A percentile compares a stretch with the other conserved stretches of the same genome.
Conservation (phyloP, 2,888 invertebrate species). For the Pecten maximus region DNA sequence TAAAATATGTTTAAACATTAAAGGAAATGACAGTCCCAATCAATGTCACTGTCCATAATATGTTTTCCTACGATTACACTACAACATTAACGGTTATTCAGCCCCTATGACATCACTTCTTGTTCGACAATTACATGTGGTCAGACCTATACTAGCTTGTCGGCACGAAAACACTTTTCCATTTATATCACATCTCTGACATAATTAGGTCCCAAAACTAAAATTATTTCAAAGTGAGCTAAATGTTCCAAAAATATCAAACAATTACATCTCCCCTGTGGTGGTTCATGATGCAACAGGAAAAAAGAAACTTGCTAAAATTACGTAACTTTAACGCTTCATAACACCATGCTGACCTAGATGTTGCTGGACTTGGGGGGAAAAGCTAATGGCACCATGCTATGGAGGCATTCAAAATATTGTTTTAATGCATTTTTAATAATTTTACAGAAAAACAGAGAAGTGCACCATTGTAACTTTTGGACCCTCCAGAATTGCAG, state of each 20-base stretch:
- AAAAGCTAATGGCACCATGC: background rate
- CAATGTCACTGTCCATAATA: too few relatives aligned
- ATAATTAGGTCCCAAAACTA: background rate
- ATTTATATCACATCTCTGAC: background rate
- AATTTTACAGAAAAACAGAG: background rate
- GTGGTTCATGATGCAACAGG: background rate
- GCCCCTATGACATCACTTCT: background rate
- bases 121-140: background rate
- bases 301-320: background rate
- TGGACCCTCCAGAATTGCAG: too few relatives aligned
- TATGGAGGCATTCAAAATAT: background rate
- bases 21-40: too few relatives aligned
- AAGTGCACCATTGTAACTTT: background rate
- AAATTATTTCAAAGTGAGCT: background rate
- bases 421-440: background rate
- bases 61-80: background rate
- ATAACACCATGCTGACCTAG: background rate
- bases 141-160: background rate
- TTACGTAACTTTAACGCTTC: background rate
- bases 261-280: background rate
- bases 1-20: too few relatives aligned
- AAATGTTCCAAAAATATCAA: background rate
- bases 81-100: too few relatives aligned
- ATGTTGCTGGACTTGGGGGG: background rate
- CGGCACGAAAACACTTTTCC: too few relatives aligned